Base-by-base conservation (phyloP, 2,888 invertebrate species). In the Chloromyia formosa region DNA sequence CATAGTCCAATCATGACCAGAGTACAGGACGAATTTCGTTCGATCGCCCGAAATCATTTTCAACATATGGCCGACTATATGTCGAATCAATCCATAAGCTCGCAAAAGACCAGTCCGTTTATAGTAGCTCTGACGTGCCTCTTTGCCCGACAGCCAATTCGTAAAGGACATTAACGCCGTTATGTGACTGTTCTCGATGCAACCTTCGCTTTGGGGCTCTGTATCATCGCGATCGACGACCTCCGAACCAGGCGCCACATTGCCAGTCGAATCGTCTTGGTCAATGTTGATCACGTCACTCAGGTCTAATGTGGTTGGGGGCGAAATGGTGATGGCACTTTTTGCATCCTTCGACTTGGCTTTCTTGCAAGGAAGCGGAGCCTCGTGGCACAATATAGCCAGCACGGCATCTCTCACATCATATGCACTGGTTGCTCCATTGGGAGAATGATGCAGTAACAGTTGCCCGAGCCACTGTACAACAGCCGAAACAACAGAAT, bases 1-100 rank as follows among this genome's bases (percentile, higher is more conserved):
- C 49, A 97, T 82, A 0, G 97, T 97, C 81, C 94, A 93, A 84
- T 97, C 97, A 80, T 97, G 97, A 0, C 96, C 97, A 0, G 97
- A 96, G 82, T 94, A 95, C 0, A 95, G 81, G 0, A 94, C 91
- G 74, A 95, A 88, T 80, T 91, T 92, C 0, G 92, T 92, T 75
- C 89, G 90, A 75, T 89, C 90, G 64, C 93, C 92, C 0, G 92
- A 92, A 78, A 94, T 92, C 87, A 94, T 93, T 79, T 91, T 88
- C 10, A 94, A 87, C 90, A 95, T 91, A 81, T 93, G 92, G 56
- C 92, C 91, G 0, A 92, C 94, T 66, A 96, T 91, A 81, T 94
- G 93, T 23, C 92, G 88, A 62, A 96, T 89, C 80, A 96, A 86
- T 7, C 96, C 96, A 80, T 96, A 95, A 0, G 95, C 92, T 74